These are phyloP conservation scores for Marcusenius ussheri DNA, from an alignment of 2,113 vertebrate genomes.

Conservation along the genomic window DNA sequence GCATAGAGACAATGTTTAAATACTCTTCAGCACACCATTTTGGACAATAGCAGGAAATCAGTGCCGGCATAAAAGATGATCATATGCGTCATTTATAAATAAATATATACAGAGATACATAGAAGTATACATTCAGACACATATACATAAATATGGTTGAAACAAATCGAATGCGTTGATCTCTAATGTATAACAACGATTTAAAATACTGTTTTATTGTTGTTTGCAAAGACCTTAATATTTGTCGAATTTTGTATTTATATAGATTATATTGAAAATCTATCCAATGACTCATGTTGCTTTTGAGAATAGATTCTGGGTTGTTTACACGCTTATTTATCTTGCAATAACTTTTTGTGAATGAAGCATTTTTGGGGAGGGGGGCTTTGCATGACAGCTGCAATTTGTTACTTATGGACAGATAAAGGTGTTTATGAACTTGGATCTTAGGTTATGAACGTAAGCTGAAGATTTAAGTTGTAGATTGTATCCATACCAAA, in stretches of 20 bases:
- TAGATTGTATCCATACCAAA: slow-evolving; percentile 66
- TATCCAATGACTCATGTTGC: slow-evolving; percentile 68
- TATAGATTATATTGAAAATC: slow-evolving; percentile 74
- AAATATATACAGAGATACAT: slow-evolving; percentile 18
- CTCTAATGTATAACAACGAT: slow-evolving; percentile 61
- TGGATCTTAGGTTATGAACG: slow-evolving; percentile 50
- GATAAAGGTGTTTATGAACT: slow-evolving; percentile 64
- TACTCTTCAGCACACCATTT: slow-evolving; percentile 44
- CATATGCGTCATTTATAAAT: slow-evolving; percentile 42
- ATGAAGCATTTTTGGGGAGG: slow-evolving; percentile 55
- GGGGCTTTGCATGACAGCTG: slow-evolving; percentile 74
- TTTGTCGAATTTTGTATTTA: slow-evolving; percentile 66
- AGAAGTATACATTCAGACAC: slow-evolving; percentile 42
- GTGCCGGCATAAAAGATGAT: slow-evolving; percentile 21
- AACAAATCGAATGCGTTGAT: slow-evolving; percentile 59
- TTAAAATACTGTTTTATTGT: slow-evolving; percentile 63
- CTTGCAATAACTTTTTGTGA: slow-evolving; percentile 71
- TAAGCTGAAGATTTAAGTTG: slow-evolving; percentile 56
- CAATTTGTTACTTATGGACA: slow-evolving; percentile 65
- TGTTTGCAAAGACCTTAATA: slow-evolving; percentile 65
- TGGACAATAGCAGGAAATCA: slow-evolving; percentile 32
- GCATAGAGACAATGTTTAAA: slow-evolving; percentile 62
- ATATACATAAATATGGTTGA: slow-evolving; percentile 32
- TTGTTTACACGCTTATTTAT: slow-evolving; percentile 74
- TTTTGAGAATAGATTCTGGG: slow-evolving; percentile 66